These are phyloP conservation scores for Cyprinella venusta DNA, from an alignment of 2,797 vertebrate genomes.

Conservation along the genomic window DNA sequence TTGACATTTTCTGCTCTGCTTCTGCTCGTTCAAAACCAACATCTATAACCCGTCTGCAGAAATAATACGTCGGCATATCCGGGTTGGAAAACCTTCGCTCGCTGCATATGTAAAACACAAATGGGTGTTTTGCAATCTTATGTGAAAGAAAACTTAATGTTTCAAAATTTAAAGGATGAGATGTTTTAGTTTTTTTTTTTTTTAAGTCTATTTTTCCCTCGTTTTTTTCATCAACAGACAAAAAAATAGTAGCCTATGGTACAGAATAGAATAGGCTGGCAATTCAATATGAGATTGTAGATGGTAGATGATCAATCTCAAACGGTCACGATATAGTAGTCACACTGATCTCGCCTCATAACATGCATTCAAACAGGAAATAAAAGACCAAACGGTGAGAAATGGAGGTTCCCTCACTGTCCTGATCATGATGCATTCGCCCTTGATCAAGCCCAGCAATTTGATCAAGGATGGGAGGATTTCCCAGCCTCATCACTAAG, in stretches of 20 bases:
- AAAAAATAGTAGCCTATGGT: no score
- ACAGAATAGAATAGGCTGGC: not conserved
- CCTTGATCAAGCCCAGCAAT: slow-evolving; percentile 50
- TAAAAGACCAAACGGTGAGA: slow-evolving; percentile 10
- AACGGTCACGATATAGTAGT: slow-evolving; percentile 36
- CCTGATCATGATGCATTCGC: slow-evolving; percentile 37
- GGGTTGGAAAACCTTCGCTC: slow-evolving; percentile 63
- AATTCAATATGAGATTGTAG: slow-evolving; percentile 21
- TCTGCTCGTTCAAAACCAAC: slow-evolving; percentile 22
- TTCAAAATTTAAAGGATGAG: not conserved
- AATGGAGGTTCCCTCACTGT: slow-evolving; percentile 14
- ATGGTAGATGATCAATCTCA: slow-evolving; percentile 16
- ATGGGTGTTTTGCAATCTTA: slow-evolving; percentile 32
- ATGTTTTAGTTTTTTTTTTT: no score
- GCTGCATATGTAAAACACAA: slow-evolving; percentile 57
- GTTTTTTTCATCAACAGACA: not conserved
- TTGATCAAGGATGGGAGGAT: slow-evolving; percentile 27
- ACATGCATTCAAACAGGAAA: not conserved
- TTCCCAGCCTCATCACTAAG: slow-evolving; percentile 35
- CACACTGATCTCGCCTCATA: not conserved
- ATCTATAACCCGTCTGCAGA: slow-evolving; percentile 40
- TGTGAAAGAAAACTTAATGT: not conserved
- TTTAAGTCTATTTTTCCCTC: no score
- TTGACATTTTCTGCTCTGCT: not conserved
- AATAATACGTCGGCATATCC: slow-evolving; percentile 72